phyloP scores from a whole-genome alignment of 2,113 vertebrate species.

The Mustela nigripes region DNA sequence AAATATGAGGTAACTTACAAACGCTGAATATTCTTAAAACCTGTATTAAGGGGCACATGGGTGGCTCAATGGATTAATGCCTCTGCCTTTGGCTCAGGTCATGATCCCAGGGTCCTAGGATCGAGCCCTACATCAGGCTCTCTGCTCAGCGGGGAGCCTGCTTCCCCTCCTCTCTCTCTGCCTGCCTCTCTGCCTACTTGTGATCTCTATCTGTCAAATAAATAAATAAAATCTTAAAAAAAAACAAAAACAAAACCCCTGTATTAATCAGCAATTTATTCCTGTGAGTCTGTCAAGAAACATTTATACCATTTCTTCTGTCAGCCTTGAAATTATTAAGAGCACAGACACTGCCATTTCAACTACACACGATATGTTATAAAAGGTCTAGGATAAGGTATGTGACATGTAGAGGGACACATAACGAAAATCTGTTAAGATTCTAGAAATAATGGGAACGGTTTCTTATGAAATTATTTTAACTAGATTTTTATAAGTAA shows the following conservation, averaged over 20 bases:
- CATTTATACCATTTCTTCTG: neutral
- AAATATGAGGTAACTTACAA: constrained; percentile 27
- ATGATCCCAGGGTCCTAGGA: too few relatives aligned
- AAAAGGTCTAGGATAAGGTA: neutral
- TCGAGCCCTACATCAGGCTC: too few relatives aligned
- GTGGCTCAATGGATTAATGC: too few relatives aligned
- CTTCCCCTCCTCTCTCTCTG: too few relatives aligned
- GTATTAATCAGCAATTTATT: constrained; percentile 45
- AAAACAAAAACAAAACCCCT: neutral
- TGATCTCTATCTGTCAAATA: too few relatives aligned
- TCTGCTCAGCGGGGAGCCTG: too few relatives aligned
- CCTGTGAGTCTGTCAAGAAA: neutral
- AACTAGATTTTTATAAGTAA: constrained; percentile 19
- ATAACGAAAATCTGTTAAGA: neutral
- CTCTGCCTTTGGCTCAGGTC: too few relatives aligned
- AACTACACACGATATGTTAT: neutral
- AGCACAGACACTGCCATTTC: neutral
- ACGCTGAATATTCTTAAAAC: neutral
- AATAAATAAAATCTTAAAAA: too few relatives aligned
- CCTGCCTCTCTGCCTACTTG: too few relatives aligned
- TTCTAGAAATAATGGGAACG: neutral
- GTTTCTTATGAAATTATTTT: constrained; percentile 31
- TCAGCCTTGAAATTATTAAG: neutral
- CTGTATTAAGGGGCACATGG: neutral
- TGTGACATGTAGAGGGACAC: neutral